Conservation (phyloP, 1,140 invertebrate genomes). For the Odontomachus brunneus region DNA sequence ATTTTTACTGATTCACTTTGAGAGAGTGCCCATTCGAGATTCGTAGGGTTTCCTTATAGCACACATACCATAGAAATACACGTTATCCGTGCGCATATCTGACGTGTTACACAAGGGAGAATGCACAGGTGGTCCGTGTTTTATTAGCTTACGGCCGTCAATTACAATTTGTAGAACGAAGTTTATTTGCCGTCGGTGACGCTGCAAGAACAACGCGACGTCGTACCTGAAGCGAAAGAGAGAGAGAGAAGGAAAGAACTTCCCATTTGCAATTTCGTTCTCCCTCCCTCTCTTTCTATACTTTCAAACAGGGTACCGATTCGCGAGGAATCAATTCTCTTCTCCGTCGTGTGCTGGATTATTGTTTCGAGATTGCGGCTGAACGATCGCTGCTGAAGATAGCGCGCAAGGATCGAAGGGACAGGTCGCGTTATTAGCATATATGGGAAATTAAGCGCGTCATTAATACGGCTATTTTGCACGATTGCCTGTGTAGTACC, state of each 20-base stretch:
- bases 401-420: conserved; percentile 16
- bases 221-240: conserved; percentile 3
- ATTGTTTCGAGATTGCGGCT: not conserved
- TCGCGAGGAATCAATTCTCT: not conserved
- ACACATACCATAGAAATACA: conserved; percentile 82
- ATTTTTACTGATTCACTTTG: too few relatives aligned
- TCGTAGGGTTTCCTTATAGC: conserved; percentile 81
- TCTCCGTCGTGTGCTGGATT: not conserved
- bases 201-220: not conserved
- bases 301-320: too few relatives aligned
- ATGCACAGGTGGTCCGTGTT: conserved; percentile 73
- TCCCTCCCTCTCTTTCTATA: too few relatives aligned
- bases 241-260: not conserved
- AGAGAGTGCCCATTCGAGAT: conserved; percentile 41
- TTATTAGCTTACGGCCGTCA: conserved; percentile 81
- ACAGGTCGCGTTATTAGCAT: conserved; percentile 43
- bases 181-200: conserved; percentile 23
- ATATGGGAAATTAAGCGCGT: conserved; percentile 54
- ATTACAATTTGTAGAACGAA: conserved; percentile 76
- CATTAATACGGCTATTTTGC: conserved; percentile 59
- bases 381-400: conserved; percentile 1
- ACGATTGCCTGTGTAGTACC: conserved; percentile 50
- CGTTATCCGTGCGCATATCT: conserved; percentile 82
- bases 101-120: conserved; percentile 78
- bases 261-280: too few relatives aligned